Evolutionary conservation across 2,797 vertebrate genomes (phyloP).

Genomic region (Oryzias dopingdopingensis): DNA sequence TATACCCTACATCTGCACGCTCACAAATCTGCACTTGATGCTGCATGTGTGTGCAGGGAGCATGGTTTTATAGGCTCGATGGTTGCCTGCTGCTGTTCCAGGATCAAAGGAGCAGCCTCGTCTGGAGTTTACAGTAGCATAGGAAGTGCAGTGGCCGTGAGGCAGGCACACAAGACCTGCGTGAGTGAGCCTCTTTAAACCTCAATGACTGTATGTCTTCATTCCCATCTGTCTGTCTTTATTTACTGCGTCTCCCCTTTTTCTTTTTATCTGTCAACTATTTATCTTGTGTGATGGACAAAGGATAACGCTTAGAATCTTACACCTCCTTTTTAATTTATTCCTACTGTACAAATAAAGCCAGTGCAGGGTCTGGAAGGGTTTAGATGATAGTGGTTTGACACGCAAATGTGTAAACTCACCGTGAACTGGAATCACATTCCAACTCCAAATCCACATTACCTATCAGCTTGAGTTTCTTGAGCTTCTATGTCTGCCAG

Average conservation of each 20-base stretch:
- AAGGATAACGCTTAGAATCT: slow-evolving; percentile 35
- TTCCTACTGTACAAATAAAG: slow-evolving; percentile 41
- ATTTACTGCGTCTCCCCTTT: slow-evolving; percentile 18
- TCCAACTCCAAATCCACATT: slow-evolving; percentile 36
- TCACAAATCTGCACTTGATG: slow-evolving; percentile 13
- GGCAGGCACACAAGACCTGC: slow-evolving; percentile 55
- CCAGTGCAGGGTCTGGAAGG: slow-evolving; percentile 39
- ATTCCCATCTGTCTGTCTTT: slow-evolving; percentile 23
- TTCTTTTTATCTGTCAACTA: slow-evolving; percentile 31
- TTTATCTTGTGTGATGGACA: slow-evolving; percentile 49
- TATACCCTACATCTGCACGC: slow-evolving; percentile 9
- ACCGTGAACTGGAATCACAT: slow-evolving; percentile 35
- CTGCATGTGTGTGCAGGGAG: slow-evolving; percentile 35
- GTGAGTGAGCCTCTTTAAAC: slow-evolving; percentile 69
- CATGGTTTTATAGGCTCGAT: slow-evolving; percentile 59
- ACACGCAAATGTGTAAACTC: slow-evolving; percentile 54
- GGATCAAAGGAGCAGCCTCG: slow-evolving; percentile 67
- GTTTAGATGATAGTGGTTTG: slow-evolving; percentile 55
- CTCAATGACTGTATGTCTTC: slow-evolving; percentile 32
- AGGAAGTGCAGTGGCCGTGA: slow-evolving; percentile 63
- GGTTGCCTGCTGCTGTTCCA: slow-evolving; percentile 39
- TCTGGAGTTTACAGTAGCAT: slow-evolving; percentile 72
- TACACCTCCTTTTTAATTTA: slow-evolving; percentile 46
- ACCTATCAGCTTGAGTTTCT: slow-evolving; percentile 25
- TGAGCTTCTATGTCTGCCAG: slow-evolving; percentile 5